phyloP scores from a whole-genome alignment of 2,797 vertebrate genomes.

The Schizothorax lantsangensis region DNA sequence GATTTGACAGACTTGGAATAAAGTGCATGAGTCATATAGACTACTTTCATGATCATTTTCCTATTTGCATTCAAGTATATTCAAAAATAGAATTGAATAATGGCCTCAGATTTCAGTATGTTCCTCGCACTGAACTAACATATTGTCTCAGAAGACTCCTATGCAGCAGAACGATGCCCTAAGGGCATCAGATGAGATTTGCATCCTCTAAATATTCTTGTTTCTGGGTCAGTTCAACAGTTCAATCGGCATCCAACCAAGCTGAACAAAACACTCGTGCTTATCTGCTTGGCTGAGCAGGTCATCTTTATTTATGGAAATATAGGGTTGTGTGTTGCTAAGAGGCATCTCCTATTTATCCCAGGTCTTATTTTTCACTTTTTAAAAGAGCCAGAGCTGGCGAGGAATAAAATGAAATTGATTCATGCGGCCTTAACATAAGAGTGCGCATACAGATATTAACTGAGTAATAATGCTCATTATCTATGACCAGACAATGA shows the following conservation, averaged over 20 bases:
- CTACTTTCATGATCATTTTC: not conserved
- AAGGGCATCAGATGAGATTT: conserved; percentile 14
- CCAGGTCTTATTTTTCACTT: conserved; percentile 12
- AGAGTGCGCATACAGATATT: not conserved
- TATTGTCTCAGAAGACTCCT: not conserved
- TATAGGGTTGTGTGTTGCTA: conserved; percentile 17
- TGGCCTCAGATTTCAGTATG: not conserved
- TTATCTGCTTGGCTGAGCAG: conserved; percentile 26
- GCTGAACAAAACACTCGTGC: conserved; percentile 9
- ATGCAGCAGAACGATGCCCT: not conserved
- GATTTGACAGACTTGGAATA: not conserved
- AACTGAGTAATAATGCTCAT: conserved; percentile 9
- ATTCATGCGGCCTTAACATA: not conserved
- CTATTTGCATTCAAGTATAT: not conserved
- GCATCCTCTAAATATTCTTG: not conserved
- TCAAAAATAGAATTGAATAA: not conserved
- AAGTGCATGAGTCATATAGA: not conserved
- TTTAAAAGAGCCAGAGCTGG: not conserved
- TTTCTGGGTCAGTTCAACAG: conserved; percentile 54
- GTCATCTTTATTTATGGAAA: conserved; percentile 41
- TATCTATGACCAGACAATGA: not conserved
- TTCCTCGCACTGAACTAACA: not conserved
- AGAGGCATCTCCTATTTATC: conserved; percentile 47
- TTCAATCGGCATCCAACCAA: conserved; percentile 26
- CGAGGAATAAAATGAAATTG: not conserved